Evolutionary conservation across 2,888 invertebrate genomes (phyloP), one percentile per base, ranked within the genome.

Genomic region (Gymnosoma rotundatum): DNA sequence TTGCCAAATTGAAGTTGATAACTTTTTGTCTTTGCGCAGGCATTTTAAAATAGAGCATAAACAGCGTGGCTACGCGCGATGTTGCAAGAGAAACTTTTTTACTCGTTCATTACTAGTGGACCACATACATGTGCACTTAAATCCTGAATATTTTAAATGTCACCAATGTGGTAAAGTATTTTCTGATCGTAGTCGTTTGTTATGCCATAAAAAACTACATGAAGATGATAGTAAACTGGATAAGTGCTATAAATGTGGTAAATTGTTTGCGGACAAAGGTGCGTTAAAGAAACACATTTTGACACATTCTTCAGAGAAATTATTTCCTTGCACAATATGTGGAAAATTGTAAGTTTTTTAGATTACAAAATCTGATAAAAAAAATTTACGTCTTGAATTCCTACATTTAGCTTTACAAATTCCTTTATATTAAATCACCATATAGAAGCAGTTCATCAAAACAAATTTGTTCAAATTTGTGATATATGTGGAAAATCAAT

Each of bases 121-220:
- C 69, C 92, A 92, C 66, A 87, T 92, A 67, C 88, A 89, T 7
- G 88, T 88, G 0, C 92, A 92, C 79, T 86, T 90, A 61, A 88
- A 92, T 75, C 91, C 92, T 0, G 89, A 91, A 10, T 87, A 90
- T 20, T 92, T 92, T 45, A 91, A 91, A 83, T 91, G 91, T 42
- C 85, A 87, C 4, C 87, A 89, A 20, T 91, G 91, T 66, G 83
- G 87, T 4, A 90, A 90, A 45, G 89, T 89, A 0, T 87, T 91
- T 87, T 89, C 90, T 1, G 88, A 89, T 18, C 87, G 91, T 0
- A 88, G 89, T 5, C 89, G 90, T 36, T 84, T 91, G 32, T 89
- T 89, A 18, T 73, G 87, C 2, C 90, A 90, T 66, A 89, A 89
- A 48, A 88, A 87, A 42, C 82, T 89, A 9, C 90, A 90, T 73